phyloP scores from a whole-genome alignment of 2,888 invertebrate genomes.

The Harpagoxenus sublaevis region DNA sequence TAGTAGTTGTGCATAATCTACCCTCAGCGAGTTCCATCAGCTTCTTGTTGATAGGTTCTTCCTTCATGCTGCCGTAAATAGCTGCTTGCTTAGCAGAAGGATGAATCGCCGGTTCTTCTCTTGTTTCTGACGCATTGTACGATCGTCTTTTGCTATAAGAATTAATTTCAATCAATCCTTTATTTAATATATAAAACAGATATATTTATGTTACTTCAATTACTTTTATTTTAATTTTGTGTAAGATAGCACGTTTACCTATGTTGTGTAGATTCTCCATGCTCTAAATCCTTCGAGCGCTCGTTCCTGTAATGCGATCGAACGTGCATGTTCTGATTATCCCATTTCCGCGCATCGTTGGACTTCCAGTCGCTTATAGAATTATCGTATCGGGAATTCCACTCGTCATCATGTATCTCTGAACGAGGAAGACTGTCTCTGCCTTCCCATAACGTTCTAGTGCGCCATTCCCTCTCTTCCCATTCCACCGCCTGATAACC shows the following conservation, averaged over 20 bases:
- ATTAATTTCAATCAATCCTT: slow-evolving; percentile 8
- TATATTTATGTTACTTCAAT: background rate
- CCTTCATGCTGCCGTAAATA: slow-evolving; percentile 84
- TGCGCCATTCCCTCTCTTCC: slow-evolving; percentile 85
- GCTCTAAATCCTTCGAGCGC: slow-evolving; percentile 83
- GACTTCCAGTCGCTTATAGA: slow-evolving; percentile 84
- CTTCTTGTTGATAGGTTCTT: slow-evolving; percentile 85
- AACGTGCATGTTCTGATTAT: slow-evolving; percentile 82
- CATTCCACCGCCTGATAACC: slow-evolving; percentile 80
- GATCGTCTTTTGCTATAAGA: slow-evolving; percentile 80
- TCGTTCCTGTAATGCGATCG: slow-evolving; percentile 83
- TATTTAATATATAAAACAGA: background rate
- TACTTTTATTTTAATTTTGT: background rate
- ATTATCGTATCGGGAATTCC: slow-evolving; percentile 83
- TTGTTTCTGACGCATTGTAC: slow-evolving; percentile 81
- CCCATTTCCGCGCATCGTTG: slow-evolving; percentile 84
- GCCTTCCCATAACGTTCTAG: slow-evolving; percentile 82
- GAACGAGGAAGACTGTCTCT: slow-evolving; percentile 84
- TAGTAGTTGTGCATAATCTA: slow-evolving; percentile 79
- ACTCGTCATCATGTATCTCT: slow-evolving; percentile 84
- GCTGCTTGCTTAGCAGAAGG: slow-evolving; percentile 81
- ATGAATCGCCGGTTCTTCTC: slow-evolving; percentile 81
- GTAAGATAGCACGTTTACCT: slow-evolving; percentile 56
- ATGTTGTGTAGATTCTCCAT: slow-evolving; percentile 68
- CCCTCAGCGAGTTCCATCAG: slow-evolving; percentile 85